Evolutionary conservation across 2,113 vertebrate genomes (phyloP).

Genomic region (Indicator indicator): DNA sequence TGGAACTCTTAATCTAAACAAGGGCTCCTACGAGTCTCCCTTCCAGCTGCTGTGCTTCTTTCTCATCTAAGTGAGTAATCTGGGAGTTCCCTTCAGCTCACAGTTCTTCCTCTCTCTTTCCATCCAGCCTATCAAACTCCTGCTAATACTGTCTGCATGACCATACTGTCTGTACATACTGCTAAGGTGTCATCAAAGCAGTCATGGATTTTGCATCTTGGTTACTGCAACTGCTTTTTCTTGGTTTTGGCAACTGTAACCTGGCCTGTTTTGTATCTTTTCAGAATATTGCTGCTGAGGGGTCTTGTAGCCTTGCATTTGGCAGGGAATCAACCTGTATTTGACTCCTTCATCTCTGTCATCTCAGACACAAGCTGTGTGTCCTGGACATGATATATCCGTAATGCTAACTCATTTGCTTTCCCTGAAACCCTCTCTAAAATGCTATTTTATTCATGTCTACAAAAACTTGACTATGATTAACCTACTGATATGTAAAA

Average conservation of each 20-base stretch:
- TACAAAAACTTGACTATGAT: background rate
- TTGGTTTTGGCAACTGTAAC: background rate
- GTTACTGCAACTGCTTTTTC: conserved; percentile 1
- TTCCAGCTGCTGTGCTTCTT: conserved; percentile 18
- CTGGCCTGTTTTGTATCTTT: background rate
- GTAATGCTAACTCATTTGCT: background rate
- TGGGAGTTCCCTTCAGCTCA: background rate
- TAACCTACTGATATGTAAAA: background rate
- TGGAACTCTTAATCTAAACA: background rate
- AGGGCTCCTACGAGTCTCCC: background rate
- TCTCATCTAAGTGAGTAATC: background rate
- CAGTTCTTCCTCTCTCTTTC: background rate
- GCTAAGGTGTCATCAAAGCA: conserved; percentile 19
- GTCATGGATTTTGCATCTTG: background rate
- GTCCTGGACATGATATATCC: background rate
- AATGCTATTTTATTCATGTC: background rate
- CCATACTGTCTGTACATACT: background rate
- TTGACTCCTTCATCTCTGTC: background rate
- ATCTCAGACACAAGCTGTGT: background rate
- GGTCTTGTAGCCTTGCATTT: background rate
- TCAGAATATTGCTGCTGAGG: background rate
- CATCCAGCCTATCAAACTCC: background rate
- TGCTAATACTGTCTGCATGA: background rate
- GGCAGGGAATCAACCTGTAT: background rate
- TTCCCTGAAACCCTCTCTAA: background rate